phyloP scores from a whole-genome alignment of 2,113 vertebrate species.

The Elephas maximus region DNA sequence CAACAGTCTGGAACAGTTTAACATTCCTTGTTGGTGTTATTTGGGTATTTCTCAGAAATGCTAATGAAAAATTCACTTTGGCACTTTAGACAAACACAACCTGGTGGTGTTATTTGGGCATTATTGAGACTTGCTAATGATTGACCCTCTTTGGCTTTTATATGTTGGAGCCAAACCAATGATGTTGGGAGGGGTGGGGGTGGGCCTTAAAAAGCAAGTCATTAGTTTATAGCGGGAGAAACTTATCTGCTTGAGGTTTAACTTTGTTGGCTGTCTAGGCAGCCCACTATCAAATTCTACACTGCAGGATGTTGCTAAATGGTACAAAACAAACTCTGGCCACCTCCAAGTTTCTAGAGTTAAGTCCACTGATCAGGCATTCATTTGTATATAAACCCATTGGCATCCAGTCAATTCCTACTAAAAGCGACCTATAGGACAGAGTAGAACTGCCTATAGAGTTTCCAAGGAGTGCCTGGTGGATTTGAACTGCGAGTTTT shows the following conservation, averaged over 20 bases:
- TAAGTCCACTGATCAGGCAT: neutral
- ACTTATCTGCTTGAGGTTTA: neutral
- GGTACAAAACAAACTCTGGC: neutral
- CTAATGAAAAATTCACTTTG: conserved; percentile 43
- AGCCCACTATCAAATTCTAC: neutral
- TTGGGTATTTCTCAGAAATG: conserved; percentile 54
- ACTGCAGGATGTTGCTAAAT: neutral
- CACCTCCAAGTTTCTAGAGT: neutral
- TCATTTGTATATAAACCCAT: neutral
- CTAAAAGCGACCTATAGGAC: no score
- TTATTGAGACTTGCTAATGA: conserved; percentile 25
- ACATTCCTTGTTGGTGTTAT: conserved; percentile 17
- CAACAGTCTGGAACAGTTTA: conserved; percentile 52
- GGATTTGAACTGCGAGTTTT: neutral
- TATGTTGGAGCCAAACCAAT: neutral
- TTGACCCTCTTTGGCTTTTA: conserved; percentile 40
- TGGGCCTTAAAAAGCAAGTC: neutral
- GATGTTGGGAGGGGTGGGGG: neutral
- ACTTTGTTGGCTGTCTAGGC: neutral
- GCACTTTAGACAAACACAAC: conserved; percentile 59
- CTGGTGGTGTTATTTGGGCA: conserved; percentile 49
- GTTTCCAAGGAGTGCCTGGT: neutral
- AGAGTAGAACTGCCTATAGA: no score
- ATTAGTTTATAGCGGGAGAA: neutral
- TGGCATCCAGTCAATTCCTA: no score